A percentile compares a stretch with the other conserved stretches of the same genome.
These are phyloP conservation scores for Coluber constrictor DNA, from an alignment of 2,797 vertebrate species.

Conservation along the genomic window DNA sequence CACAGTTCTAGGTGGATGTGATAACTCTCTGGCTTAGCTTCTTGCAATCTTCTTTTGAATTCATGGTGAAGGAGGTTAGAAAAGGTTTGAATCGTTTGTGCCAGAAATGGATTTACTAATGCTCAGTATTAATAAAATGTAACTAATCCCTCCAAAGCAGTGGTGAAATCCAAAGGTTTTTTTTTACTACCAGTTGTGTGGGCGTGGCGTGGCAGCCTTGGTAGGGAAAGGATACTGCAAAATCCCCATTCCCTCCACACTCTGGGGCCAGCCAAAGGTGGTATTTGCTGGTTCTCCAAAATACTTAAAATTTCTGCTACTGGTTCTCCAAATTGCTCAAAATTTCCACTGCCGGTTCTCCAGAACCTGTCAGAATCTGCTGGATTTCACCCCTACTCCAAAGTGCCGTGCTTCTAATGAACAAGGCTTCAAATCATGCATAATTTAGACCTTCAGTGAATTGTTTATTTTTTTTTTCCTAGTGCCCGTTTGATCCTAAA, in stretches of 20 bases:
- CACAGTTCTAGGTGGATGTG: background rate
- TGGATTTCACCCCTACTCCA: too few species aligned
- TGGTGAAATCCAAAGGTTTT: too few species aligned
- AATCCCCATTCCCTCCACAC: too few species aligned
- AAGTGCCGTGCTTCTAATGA: background rate
- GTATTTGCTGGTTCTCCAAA: too few species aligned
- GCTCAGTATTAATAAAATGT: background rate
- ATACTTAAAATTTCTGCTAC: too few species aligned
- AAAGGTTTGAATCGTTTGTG: background rate
- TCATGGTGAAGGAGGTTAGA: background rate
- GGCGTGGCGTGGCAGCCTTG: too few species aligned
- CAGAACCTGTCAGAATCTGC: too few species aligned
- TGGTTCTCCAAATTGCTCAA: too few species aligned
- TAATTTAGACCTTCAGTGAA: conserved; percentile 8
- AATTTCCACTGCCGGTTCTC: too few species aligned
- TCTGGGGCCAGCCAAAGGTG: too few species aligned
- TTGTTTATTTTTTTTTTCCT: background rate
- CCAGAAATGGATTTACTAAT: background rate
- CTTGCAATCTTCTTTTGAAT: background rate
- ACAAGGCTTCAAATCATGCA: background rate
- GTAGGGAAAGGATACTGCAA: too few species aligned
- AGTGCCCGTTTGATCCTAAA: background rate
- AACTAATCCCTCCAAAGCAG: background rate
- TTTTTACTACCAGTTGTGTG: too few species aligned
- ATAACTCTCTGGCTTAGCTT: background rate